These are phyloP conservation scores for Actias luna DNA, from an alignment of 2,888 invertebrate species.

Conservation along the genomic window DNA sequence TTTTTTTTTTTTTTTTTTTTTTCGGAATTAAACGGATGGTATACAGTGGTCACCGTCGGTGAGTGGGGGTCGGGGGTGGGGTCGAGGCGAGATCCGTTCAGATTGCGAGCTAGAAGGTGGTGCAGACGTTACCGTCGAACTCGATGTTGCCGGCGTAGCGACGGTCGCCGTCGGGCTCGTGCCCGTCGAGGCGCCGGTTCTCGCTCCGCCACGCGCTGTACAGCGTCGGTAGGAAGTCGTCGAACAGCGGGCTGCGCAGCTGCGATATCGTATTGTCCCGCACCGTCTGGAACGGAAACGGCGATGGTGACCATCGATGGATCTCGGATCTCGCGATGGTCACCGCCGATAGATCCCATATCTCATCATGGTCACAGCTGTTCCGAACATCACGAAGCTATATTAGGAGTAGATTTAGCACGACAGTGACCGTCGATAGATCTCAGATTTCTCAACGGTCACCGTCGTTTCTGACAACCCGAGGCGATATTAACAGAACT, in stretches of 20 bases:
- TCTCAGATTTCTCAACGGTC: no score
- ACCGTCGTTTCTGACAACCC: neutral
- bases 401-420: no score
- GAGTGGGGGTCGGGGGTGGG: no score
- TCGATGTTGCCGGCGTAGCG: conserved; percentile 56
- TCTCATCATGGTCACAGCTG: no score
- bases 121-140: conserved; percentile 72
- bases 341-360: no score
- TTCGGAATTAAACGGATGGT: neutral
- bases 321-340: no score
- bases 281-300: conserved; percentile 67
- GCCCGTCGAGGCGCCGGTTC: conserved; percentile 38
- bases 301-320: no score
- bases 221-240: conserved; percentile 72
- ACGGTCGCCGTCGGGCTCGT: conserved; percentile 44
- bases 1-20: neutral
- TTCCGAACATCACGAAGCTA: no score
- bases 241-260: conserved; percentile 64
- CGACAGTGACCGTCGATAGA: no score
- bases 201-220: conserved; percentile 67
- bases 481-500: neutral
- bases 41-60: no score
- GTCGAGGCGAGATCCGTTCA: neutral
- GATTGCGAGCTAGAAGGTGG: conserved; percentile 54
- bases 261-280: conserved; percentile 55